Evolutionary conservation across 1,140 invertebrate genomes (phyloP), one percentile per base, ranked within the genome.

Genomic region (Akabosia matsudoensis): DNA sequence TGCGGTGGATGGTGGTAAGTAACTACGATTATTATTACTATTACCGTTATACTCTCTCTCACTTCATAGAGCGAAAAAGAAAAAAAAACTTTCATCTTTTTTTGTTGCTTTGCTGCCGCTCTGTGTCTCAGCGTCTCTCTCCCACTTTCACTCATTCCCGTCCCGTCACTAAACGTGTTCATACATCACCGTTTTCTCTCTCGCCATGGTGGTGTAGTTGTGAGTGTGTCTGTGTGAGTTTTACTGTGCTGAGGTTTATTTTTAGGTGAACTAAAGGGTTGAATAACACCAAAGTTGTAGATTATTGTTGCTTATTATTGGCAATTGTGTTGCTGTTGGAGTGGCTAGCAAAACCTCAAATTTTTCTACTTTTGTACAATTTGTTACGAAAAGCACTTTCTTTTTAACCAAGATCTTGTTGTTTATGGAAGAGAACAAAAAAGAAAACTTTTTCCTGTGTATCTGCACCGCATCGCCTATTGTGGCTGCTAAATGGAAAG

Each of bases 81-180:
- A 67, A 67, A 67, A n/a, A 30, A 67, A 67, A 67, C 61, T 67
- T 67, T n/a, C 13, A 24, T 31, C 13, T 31, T 67, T 30, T n/a
- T 22, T 14, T 61, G 7, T 22, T 61, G 54, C 54, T 22, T 61
- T 61, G 54, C 7, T 22, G 30, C 61, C 31, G 26, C 30, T 67
- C 28, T 10, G 18, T 45, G 37, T n/a, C 37, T 45, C 37, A 45
- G 18, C 37, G 13, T 67, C 61, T 67, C 13, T n/a, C n/a, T n/a
- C 26, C 61, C 61, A 67, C 61, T 67, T 67, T 67, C 61, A 67
- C 61, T 67, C 61, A 67, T 67, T 67, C 61, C 61, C 30, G 61
- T 28, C 61, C 61, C 61, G 61, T 30, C 61, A 67, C 61, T 22
- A 67, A 67, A 30, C 61, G 61, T 22, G 61, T 67, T 67, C 61